Base-by-base conservation (phyloP, 2,888 invertebrate species). In the Drosophila pseudotalamancana region DNA sequence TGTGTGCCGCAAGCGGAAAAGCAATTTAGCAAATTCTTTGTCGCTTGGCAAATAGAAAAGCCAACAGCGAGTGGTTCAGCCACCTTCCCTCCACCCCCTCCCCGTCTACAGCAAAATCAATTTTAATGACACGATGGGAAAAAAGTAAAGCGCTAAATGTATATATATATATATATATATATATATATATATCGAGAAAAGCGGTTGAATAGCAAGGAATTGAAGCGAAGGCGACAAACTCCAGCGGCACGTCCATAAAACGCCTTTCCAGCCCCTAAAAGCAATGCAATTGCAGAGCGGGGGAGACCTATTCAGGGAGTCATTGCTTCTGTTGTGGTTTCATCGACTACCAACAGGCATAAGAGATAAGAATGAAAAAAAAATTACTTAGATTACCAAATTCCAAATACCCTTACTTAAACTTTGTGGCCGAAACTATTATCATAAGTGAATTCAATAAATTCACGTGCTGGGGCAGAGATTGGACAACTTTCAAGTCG, bases 11-110 rank as follows among this genome's bases (percentile, higher is more conserved):
- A 68, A 79, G 78, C 53, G 56, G 76, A 79, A 85, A 87, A 88
- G 86, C 78, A 87, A 88, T 88, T 88, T 81, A 79, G 70, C 68
- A 88, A 76, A 88, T 85, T 87, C 88, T 77, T 79, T 81, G 81
- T 67, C 84, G 78, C 71, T 87, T 75, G 73, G 65, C 72, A 72
- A 86, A 86, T 80, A 80, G 81, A 65, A 83, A 80, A 73, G 65
- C 81, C 59, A 80, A 83, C 87, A 61, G 51, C 56, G 42, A 66
- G 50, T 60, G 63, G 51, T 50, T 70, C 54, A 54, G 37, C 31
- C 16, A 8, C 4, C 23, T 27, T 14, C 9, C 27, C n/a, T 14
- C 45, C 23, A 46, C 27, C 42, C 8, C 18, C 31, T 40, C 29
- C 34, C 32, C 19, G 40, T 46, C 60, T 48, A 34, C 63, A 61